Percentiles rank a stretch among this genome's conserved stretches.
These are phyloP conservation scores for Penaeus vannamei DNA, from an alignment of 1,140 invertebrate species.

Conservation along the genomic window DNA sequence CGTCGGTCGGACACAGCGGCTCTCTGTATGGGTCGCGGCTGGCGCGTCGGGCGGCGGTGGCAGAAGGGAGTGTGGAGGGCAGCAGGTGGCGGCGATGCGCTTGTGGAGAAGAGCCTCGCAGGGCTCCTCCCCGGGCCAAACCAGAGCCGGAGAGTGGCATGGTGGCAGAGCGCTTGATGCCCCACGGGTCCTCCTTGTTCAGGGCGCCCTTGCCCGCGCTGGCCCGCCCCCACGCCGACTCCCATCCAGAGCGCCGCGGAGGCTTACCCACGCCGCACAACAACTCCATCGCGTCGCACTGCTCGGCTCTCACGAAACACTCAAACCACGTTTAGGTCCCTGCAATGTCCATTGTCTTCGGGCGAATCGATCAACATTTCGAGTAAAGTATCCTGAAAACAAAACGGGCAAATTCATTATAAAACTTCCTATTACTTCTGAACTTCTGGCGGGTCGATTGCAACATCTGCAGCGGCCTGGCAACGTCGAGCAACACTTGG, in stretches of 20 bases:
- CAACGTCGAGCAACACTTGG: too few species aligned
- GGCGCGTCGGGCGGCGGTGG: not conserved
- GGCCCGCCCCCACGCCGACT: slow-evolving; percentile 41
- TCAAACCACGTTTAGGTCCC: too few species aligned
- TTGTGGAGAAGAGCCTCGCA: not conserved
- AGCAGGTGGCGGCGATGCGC: slow-evolving; percentile 40
- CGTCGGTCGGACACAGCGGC: slow-evolving; percentile 22
- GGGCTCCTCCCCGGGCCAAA: not conserved
- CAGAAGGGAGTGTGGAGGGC: slow-evolving; percentile 9
- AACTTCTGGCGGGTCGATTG: too few species aligned
- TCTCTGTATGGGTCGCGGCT: slow-evolving; percentile 20
- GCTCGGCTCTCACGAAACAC: too few species aligned
- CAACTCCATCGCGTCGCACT: slow-evolving; percentile 36
- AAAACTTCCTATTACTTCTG: too few species aligned
- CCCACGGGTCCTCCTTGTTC: not conserved
- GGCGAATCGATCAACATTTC: too few species aligned
- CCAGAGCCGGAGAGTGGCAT: slow-evolving; percentile 7
- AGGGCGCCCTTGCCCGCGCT: slow-evolving; percentile 3
- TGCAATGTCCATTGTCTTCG: too few species aligned
- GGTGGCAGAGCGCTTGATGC: slow-evolving; percentile 46
- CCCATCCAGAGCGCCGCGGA: slow-evolving; percentile 18
- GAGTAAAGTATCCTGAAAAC: too few species aligned
- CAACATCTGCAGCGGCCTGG: too few species aligned
- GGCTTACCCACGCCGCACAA: slow-evolving; percentile 45
- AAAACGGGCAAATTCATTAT: too few species aligned